A percentile compares a stretch with the other conserved stretches of the same genome.
Conservation (phyloP, 1,140 invertebrate genomes). For the Telenomus remus region DNA sequence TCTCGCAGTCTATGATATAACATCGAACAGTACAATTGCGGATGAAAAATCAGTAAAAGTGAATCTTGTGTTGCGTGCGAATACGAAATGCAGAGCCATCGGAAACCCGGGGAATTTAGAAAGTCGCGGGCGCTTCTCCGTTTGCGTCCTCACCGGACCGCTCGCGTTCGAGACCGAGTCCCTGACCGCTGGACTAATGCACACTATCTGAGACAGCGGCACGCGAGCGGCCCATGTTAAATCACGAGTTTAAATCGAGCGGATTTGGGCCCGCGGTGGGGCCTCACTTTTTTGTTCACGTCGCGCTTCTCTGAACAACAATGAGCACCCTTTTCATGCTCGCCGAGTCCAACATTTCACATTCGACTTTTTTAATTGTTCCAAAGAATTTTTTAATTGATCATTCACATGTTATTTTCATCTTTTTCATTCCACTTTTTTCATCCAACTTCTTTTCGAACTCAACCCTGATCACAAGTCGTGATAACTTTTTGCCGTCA, state of each 20-base stretch:
- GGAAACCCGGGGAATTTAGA: conserved; percentile 68
- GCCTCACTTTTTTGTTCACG: conserved; percentile 22
- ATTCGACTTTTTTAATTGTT: no score
- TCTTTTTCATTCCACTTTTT: no score
- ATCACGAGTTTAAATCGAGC: conserved; percentile 35
- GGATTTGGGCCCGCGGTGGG: conserved; percentile 9
- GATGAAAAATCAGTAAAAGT: conserved; percentile 68
- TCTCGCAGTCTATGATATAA: conserved; percentile 70
- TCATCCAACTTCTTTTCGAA: no score
- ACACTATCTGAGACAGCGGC: conserved; percentile 27
- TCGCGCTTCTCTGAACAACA: conserved; percentile 26
- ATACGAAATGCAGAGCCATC: conserved; percentile 66
- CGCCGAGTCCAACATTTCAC: not conserved
- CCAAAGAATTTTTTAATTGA: no score
- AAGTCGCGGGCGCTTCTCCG: conserved; percentile 63
- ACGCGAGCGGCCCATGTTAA: conserved; percentile 37
- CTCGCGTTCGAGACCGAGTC: conserved; percentile 38
- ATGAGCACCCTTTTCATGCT: conserved; percentile 3
- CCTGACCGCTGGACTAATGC: conserved; percentile 45
- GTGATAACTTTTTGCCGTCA: no score
- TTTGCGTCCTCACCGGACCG: conserved; percentile 49
- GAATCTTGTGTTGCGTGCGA: conserved; percentile 58
- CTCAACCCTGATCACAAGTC: no score
- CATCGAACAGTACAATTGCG: conserved; percentile 63
- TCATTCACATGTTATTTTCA: no score